These are phyloP conservation scores for Pentalonia nigronervosa DNA, from an alignment of 1,140 invertebrate species.

Conservation along the genomic window DNA sequence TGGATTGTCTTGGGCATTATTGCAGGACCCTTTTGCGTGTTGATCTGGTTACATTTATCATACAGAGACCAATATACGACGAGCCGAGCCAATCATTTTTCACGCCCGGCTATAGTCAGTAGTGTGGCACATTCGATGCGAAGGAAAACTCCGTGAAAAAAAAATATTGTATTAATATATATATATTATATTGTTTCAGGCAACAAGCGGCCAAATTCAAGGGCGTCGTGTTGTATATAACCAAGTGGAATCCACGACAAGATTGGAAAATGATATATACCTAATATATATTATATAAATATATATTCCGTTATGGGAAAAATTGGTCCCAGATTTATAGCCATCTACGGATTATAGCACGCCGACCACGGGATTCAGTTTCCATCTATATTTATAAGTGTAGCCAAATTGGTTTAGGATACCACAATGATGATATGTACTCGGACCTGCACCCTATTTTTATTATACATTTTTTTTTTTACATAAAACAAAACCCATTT, in stretches of 20 bases:
- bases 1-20: conserved; percentile 53
- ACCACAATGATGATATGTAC: neutral
- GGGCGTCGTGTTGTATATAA: neutral
- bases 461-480: neutral
- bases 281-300: conserved; percentile 33
- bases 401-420: conserved; percentile 30
- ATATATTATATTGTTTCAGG: conserved; percentile 31
- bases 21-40: conserved; percentile 33
- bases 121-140: conserved; percentile 18
- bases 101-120: conserved; percentile 20
- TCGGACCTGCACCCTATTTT: neutral
- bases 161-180: conserved; percentile 34
- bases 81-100: conserved; percentile 54
- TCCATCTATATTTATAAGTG: conserved; percentile 57
- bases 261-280: conserved; percentile 52
- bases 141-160: neutral
- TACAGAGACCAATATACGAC: conserved; percentile 40
- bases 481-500: neutral
- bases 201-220: conserved; percentile 32
- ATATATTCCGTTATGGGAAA: neutral
- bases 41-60: conserved; percentile 55
- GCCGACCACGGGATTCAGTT: conserved; percentile 32
- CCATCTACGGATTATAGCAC: neutral
- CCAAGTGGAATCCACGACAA: neutral
- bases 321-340: conserved; percentile 52